A percentile compares a stretch with the other conserved stretches of the same genome.
Evolutionary conservation across 1,140 invertebrate species (phyloP).

Genomic region (Trypoxylus dichotomus): DNA sequence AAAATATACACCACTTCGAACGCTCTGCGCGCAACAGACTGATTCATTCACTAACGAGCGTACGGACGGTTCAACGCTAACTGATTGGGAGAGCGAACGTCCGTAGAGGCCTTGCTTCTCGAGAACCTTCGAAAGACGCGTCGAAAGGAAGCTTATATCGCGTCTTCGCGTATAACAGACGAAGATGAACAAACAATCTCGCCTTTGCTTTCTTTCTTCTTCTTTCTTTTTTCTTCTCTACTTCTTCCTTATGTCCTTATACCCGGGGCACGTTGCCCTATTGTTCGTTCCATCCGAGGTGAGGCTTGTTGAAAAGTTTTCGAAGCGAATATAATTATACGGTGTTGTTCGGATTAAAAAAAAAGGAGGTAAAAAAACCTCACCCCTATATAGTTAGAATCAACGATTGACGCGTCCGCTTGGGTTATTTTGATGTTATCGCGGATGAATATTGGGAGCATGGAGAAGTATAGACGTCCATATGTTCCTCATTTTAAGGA

Average conservation of each 20-base stretch:
- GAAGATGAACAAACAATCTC: no score
- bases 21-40: neutral
- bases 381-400: neutral
- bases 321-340: neutral
- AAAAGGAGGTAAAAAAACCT: neutral
- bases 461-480: neutral
- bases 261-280: neutral
- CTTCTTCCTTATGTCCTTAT: neutral
- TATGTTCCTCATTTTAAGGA: no score
- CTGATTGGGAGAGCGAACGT: neutral
- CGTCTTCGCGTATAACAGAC: neutral
- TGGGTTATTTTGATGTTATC: neutral
- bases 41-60: neutral
- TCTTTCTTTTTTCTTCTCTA: neutral
- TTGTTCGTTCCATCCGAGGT: neutral
- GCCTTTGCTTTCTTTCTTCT: neutral
- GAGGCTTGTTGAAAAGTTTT: neutral
- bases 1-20: no score
- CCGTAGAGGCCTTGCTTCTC: neutral
- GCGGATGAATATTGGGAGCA: neutral
- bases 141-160: neutral
- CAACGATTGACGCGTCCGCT: neutral
- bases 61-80: neutral
- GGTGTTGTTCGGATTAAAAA: neutral
- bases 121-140: neutral